phyloP scores from a whole-genome alignment of 2,888 invertebrate genomes.

The Tachina grossa region DNA sequence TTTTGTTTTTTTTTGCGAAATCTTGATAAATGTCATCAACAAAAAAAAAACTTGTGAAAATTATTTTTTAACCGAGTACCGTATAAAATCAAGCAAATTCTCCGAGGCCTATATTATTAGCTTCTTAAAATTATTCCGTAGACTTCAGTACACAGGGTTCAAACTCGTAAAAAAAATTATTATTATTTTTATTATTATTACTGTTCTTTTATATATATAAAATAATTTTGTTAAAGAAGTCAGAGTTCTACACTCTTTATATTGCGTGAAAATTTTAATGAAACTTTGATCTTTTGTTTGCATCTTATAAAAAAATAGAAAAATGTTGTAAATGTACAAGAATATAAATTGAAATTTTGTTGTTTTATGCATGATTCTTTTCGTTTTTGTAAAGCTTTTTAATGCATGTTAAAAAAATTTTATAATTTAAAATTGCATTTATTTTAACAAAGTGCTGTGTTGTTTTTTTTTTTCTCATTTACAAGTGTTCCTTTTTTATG shows the following conservation, averaged over 20 bases:
- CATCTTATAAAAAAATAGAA: not conserved
- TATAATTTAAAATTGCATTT: slow-evolving; percentile 14
- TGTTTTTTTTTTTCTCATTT: slow-evolving; percentile 8
- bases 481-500: slow-evolving; percentile 47
- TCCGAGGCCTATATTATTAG: too few species aligned
- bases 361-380: slow-evolving; percentile 16
- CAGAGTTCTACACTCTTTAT: not conserved
- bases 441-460: slow-evolving; percentile 22
- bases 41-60: too few species aligned
- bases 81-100: too few species aligned
- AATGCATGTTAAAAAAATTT: not conserved
- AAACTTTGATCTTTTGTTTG: not conserved
- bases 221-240: too few species aligned
- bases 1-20: too few species aligned
- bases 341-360: not conserved
- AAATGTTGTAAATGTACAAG: not conserved
- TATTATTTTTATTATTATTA: too few species aligned
- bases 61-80: too few species aligned
- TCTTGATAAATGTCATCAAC: too few species aligned
- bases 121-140: too few species aligned
- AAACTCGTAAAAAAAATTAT: too few species aligned
- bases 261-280: slow-evolving; percentile 4
- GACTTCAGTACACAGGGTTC: too few species aligned
- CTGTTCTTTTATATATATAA: too few species aligned
- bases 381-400: slow-evolving; percentile 40